These are phyloP conservation scores for Drosophila subsilvestris DNA, from an alignment of 2,888 invertebrate species.

Conservation along the genomic window DNA sequence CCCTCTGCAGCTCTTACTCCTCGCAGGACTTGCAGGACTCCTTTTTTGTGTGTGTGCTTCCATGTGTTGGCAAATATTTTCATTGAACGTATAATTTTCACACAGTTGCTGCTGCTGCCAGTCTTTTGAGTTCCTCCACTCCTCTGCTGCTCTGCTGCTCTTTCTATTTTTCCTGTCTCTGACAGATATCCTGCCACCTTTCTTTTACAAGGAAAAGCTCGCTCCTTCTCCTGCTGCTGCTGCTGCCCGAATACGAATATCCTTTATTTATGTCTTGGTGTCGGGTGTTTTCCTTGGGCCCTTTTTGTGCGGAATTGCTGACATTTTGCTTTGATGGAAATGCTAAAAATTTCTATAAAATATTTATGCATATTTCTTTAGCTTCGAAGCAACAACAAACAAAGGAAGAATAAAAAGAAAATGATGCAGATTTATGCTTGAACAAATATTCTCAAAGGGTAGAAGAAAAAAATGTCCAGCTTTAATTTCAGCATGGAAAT, in stretches of 20 bases:
- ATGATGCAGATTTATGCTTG: not conserved
- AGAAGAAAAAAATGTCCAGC: not conserved
- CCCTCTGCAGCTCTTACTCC: conserved; percentile 2
- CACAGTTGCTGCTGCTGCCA: conserved; percentile 39
- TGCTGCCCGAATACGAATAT: not conserved
- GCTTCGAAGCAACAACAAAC: not conserved
- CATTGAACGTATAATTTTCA: conserved; percentile 73
- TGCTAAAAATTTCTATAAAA: conserved; percentile 47
- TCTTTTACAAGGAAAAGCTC: not conserved
- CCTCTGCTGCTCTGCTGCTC: not conserved
- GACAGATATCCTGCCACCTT: not conserved
- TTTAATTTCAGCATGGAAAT: not conserved
- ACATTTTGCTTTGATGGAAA: conserved; percentile 24
- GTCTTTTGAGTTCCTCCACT: conserved; percentile 32
- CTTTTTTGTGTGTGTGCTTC: not conserved
- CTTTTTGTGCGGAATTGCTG: conserved; percentile 39
- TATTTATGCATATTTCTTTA: conserved; percentile 46
- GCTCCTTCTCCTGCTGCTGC: not conserved
- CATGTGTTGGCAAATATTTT: conserved; percentile 57
- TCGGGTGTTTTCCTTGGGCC: conserved; percentile 6
- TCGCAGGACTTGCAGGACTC: not conserved
- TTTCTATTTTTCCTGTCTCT: not conserved
- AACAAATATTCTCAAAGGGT: not conserved
- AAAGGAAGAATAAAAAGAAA: too few species aligned
- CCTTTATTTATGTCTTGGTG: not conserved